Base-by-base conservation (phyloP, 2,888 invertebrate genomes). In the Caenorhabditis sp. region DNA sequence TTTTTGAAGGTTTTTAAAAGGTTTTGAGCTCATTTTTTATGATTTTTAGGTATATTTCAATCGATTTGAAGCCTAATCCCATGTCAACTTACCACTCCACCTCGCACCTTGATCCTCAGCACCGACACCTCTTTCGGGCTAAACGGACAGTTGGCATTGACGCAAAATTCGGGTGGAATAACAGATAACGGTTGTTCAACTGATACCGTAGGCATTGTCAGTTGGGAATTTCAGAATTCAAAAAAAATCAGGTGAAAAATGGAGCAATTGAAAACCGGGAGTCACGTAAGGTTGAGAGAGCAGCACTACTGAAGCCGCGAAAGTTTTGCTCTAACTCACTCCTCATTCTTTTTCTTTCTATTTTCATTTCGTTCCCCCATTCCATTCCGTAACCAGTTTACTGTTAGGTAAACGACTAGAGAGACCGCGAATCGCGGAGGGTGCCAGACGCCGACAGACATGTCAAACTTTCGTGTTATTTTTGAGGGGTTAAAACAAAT, bases 91-190 rank as follows among this genome's bases (percentile, higher is more conserved):
- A 74, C 74, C 62, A 74, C 80, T 35, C 80, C 80, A 24, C 80
- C 80, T 8, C 80, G 80, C 68, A 85, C 72, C 47, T 68, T 77
- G 58, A 85, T 85, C 9, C 82, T 76, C 15, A 85, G 68, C 37
- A 85, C 79, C 2, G 85, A 80, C 24, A 85, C 62, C 24, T 80
- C 76, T 65, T 79, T 77, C 1, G 82, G 84, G 35, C 68, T 74
- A 60, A 77, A 82, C 18, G 82, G 84, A 78, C 82, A 80, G 20
- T 80, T 50, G 15, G 64, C 76, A 71, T 79, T 82, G 62, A 55
- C 32, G 51, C 79, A 79, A 28, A 72, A 72, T 53, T 80, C 80
- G 4, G 74, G 64, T 20, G 72, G 72, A 58, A 72, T 74, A 11
- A 80, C 71, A 61, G 53, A 67, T 37, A 80, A 55, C 18, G 65